Percentiles rank a stretch among this genome's conserved stretches.
phyloP scores from a whole-genome alignment of 2,113 vertebrate species.

The Phrynosoma platyrhinos region DNA sequence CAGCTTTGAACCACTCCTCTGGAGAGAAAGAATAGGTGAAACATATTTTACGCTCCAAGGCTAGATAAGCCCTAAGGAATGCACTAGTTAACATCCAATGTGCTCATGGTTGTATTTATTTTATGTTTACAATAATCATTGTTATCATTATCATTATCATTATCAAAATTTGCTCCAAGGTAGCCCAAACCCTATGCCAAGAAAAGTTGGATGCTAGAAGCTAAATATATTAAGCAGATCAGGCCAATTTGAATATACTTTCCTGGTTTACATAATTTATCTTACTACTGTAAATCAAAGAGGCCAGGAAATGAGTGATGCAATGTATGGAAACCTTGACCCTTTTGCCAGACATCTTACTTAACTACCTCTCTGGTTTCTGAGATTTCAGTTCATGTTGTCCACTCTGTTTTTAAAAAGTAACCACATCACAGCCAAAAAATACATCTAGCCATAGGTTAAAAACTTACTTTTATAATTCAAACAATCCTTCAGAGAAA shows the following conservation, averaged over 20 bases:
- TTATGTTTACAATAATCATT: too few species aligned
- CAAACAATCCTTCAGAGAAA: too few species aligned
- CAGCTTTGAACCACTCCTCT: too few species aligned
- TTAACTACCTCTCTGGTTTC: background rate
- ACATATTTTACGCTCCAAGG: too few species aligned
- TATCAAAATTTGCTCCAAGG: background rate
- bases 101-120: too few species aligned
- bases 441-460: too few species aligned
- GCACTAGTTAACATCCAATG: too few species aligned
- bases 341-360: background rate
- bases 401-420: background rate
- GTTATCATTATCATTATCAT: background rate
- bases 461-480: background rate
- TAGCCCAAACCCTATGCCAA: background rate
- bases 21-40: too few species aligned
- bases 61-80: too few species aligned
- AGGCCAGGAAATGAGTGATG: background rate
- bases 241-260: background rate
- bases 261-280: background rate
- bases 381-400: background rate
- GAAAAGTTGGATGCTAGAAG: background rate
- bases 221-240: background rate
- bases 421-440: background rate
- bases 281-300: background rate
- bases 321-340: background rate